Evolutionary conservation across 2,888 invertebrate species (phyloP).

Genomic region (Eledone cirrhosa): DNA sequence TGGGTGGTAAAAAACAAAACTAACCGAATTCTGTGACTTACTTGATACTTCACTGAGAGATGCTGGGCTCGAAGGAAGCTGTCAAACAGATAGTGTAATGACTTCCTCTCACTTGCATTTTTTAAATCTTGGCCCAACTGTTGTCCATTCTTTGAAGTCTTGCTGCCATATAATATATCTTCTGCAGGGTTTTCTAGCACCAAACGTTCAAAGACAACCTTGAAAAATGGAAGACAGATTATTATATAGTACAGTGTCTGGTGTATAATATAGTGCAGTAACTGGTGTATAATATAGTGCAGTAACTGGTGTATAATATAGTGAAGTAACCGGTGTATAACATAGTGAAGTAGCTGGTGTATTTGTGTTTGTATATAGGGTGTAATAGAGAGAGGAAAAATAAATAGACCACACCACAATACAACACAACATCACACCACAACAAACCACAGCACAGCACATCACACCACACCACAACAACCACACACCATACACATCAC

Average conservation of each 20-base stretch:
- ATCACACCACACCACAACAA: too few species aligned
- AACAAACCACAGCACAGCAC: too few species aligned
- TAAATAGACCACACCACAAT: too few species aligned
- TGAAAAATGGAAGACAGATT: slow-evolving; percentile 12
- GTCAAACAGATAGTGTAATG: slow-evolving; percentile 55
- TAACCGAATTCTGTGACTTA: not conserved
- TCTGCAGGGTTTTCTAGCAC: slow-evolving; percentile 48
- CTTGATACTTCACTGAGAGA: not conserved
- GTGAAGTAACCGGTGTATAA: not conserved
- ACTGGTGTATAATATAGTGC: too few species aligned
- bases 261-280: too few species aligned
- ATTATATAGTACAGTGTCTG: not conserved
- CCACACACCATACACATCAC: too few species aligned
- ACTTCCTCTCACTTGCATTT: slow-evolving; percentile 50
- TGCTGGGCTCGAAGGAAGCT: slow-evolving; percentile 42
- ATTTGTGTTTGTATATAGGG: not conserved
- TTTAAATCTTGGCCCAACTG: slow-evolving; percentile 38
- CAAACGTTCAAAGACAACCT: slow-evolving; percentile 63
- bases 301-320: too few species aligned
- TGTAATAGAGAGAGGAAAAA: not conserved
- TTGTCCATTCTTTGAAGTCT: slow-evolving; percentile 27
- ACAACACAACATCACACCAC: too few species aligned
- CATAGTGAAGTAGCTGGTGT: not conserved
- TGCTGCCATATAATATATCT: slow-evolving; percentile 33
- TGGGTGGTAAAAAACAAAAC: too few species aligned